A percentile compares a stretch with the other conserved stretches of the same genome.
Conservation (phyloP, 2,888 invertebrate species). For the Campoplex capitator region DNA sequence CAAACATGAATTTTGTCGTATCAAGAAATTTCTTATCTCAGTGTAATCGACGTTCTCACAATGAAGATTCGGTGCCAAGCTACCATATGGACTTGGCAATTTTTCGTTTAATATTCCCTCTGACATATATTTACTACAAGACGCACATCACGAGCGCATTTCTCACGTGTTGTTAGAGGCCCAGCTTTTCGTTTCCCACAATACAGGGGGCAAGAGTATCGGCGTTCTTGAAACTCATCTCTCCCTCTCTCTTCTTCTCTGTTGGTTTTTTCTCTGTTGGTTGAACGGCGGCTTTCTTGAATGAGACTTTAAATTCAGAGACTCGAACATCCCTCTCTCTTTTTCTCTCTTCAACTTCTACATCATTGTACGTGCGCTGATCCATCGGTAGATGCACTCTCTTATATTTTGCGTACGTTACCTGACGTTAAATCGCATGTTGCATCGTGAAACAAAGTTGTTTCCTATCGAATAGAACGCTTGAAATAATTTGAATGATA, state of each 20-base stretch:
- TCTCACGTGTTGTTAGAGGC: constrained; percentile 60
- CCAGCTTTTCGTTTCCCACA: constrained; percentile 64
- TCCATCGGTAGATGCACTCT: constrained; percentile 55
- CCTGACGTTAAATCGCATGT: neutral
- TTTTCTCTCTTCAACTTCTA: neutral
- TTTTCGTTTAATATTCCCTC: neutral
- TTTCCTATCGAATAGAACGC: neutral
- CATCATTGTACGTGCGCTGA: constrained; percentile 39
- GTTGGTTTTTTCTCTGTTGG: constrained; percentile 20
- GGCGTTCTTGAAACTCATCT: constrained; percentile 28
- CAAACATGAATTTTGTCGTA: too few species aligned
- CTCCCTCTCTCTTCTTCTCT: constrained; percentile 23
- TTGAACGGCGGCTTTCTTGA: constrained; percentile 63
- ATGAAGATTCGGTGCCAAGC: neutral
- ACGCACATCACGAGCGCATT: constrained; percentile 55
- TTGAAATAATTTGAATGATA: neutral
- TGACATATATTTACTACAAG: constrained; percentile 4
- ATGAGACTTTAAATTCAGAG: constrained; percentile 68
- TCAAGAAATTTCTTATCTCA: too few species aligned
- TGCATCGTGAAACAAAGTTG: neutral
- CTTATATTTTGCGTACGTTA: constrained; percentile 54
- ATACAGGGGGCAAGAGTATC: constrained; percentile 39
- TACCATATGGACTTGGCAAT: neutral
- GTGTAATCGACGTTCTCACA: neutral
- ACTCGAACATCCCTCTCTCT: constrained; percentile 43